Evolutionary conservation across 1,140 invertebrate species (phyloP).

Genomic region (Eurosta solidaginis): DNA sequence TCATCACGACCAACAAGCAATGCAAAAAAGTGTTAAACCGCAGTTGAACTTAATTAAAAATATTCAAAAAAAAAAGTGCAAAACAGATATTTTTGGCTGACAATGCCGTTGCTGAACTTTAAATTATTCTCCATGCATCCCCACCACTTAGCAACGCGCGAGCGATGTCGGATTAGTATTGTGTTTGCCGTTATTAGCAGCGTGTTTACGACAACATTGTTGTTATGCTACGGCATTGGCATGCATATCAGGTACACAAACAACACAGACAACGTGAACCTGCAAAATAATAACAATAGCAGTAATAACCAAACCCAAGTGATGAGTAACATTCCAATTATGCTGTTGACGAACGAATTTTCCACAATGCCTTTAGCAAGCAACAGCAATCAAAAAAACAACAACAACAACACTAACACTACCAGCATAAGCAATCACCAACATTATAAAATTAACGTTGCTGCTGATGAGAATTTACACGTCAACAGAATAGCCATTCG

Average conservation of each 20-base stretch:
- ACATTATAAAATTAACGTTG: not conserved
- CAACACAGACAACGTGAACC: not conserved
- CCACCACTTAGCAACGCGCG: not conserved
- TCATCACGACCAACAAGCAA: not conserved
- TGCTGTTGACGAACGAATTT: not conserved
- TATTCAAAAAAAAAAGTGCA: not conserved
- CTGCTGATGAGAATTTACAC: not conserved
- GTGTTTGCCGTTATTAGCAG: not conserved
- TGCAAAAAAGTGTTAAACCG: slow-evolving; percentile 13
- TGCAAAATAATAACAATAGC: not conserved
- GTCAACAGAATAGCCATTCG: not conserved
- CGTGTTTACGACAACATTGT: not conserved
- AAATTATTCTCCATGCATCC: not conserved
- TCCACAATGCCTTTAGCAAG: not conserved
- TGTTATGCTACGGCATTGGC: not conserved
- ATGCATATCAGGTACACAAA: not conserved
- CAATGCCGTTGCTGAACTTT: not conserved
- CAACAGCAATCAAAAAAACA: not conserved
- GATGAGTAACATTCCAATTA: not conserved
- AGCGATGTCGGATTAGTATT: not conserved
- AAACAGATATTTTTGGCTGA: not conserved
- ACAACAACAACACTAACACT: not conserved
- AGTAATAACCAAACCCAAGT: not conserved
- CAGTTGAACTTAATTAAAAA: slow-evolving; percentile 14
- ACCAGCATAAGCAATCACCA: not conserved